Conservation (phyloP, 1,140 invertebrate species). For the Galleria mellonella region DNA sequence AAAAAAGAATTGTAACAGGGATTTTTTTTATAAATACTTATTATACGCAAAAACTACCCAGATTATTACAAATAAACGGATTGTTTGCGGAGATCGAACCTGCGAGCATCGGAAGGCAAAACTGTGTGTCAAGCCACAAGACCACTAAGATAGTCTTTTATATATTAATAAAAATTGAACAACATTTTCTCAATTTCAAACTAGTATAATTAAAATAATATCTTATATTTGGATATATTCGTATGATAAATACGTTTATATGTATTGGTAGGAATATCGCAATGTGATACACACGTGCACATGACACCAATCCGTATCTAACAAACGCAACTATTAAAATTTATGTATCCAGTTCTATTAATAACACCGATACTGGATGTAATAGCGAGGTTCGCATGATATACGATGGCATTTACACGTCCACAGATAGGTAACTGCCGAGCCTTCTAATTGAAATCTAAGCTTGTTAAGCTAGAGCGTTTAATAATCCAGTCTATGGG, state of each 20-base stretch:
- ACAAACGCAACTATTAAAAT: slow-evolving; percentile 42
- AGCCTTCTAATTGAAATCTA: slow-evolving; percentile 38
- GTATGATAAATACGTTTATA: too few relatives aligned
- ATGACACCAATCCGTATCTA: slow-evolving; percentile 44
- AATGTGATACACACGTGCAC: slow-evolving; percentile 17
- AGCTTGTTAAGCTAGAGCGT: slow-evolving; percentile 24
- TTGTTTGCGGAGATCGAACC: too few relatives aligned
- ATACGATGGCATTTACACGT: slow-evolving; percentile 24
- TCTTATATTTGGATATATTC: too few relatives aligned
- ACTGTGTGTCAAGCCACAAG: too few relatives aligned
- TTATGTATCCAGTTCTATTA: slow-evolving; percentile 46
- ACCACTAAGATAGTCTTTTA: too few relatives aligned
- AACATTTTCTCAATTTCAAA: background rate
- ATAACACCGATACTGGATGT: slow-evolving; percentile 33
- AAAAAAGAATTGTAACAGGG: background rate
- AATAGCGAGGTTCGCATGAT: slow-evolving; percentile 32
- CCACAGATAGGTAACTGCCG: slow-evolving; percentile 6
- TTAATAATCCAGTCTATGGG: slow-evolving; percentile 27
- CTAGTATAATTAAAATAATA: background rate
- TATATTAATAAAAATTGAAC: background rate
- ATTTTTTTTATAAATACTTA: background rate
- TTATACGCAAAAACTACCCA: background rate
- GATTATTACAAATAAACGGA: too few relatives aligned
- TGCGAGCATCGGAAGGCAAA: too few relatives aligned
- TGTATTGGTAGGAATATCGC: background rate